phyloP scores from a whole-genome alignment of 2,113 vertebrate species.

The Saccopteryx bilineata region DNA sequence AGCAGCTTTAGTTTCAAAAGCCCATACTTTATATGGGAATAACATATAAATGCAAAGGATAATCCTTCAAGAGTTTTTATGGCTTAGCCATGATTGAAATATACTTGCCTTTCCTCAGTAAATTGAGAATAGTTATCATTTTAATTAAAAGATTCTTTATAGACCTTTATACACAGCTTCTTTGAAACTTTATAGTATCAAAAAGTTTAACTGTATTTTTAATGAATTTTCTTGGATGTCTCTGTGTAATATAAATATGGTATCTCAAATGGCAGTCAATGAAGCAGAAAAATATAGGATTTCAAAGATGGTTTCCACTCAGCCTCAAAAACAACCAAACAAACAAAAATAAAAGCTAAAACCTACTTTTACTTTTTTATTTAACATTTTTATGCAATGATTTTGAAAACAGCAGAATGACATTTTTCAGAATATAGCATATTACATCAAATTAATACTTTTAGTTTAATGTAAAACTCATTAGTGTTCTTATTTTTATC shows the following conservation, averaged over 20 bases:
- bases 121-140: not conserved
- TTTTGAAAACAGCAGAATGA: not conserved
- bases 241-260: not conserved
- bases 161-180: not conserved
- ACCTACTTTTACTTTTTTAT: not conserved
- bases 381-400: not conserved
- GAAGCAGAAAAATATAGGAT: not conserved
- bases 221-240: not conserved
- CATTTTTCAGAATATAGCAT: slow-evolving; percentile 6
- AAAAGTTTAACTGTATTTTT: not conserved
- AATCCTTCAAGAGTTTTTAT: not conserved
- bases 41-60: not conserved
- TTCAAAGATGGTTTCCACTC: not conserved
- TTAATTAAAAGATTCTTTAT: not conserved
- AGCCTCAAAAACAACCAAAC: not conserved
- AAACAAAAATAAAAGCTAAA: not conserved
- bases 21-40: not conserved
- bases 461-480: slow-evolving; percentile 19
- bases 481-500: not conserved
- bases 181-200: slow-evolving; percentile 10
- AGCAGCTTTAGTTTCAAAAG: not conserved
- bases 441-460: not conserved
- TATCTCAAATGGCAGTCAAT: not conserved
- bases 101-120: not conserved
- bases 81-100: not conserved